Evolutionary conservation across 1,140 invertebrate species (phyloP), one percentile per base, ranked within the genome.

Genomic region (Zelostemma sp.): DNA sequence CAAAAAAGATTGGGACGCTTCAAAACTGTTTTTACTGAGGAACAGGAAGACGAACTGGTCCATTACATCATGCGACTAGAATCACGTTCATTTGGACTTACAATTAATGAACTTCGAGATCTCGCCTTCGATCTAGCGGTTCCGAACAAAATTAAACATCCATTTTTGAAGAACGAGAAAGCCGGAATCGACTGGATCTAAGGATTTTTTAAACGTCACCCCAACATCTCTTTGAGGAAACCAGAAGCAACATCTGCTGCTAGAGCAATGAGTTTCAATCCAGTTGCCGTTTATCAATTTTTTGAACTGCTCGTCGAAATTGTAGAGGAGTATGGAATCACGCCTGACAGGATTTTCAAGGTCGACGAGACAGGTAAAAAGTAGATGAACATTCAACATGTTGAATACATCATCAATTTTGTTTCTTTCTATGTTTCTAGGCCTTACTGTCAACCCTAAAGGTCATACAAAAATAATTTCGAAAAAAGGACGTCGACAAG

Each of bases 81-180:
- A 14, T 31, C 64, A 38, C 28, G 49, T 16, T 71, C 73, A 41
- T 73, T 61, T 47, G 79, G 71, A 16, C 49, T 80, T 14, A 68
- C 45, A 16, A 15, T 21, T 11, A 40, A 51, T 40, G 55, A 79
- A 45, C 17, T 77, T n/a, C 40, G 53, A 28, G 11, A 25, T 11
- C 21, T 74, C 50, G 77, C 72, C 25, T 76, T 57, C 57, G 58
- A 80, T 53, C 64, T 74, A 43, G 76, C 72, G 21, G 58, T 49
- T 41, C 70, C 57, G 67, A 70, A 76, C 56, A 66, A 73, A 33
- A 68, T 76, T 17, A 21, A 43, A 4, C 68, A 74, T 47, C 53
- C 55, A 33, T 74, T 76, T 55, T 25, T 38, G 41, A 12, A 21
- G 31, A 48, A 55, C 56, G 19, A 54, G 41, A 55, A 41, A 12